Evolutionary conservation across 1,140 invertebrate genomes (phyloP).

Genomic region (Leptinotarsa defecta): DNA sequence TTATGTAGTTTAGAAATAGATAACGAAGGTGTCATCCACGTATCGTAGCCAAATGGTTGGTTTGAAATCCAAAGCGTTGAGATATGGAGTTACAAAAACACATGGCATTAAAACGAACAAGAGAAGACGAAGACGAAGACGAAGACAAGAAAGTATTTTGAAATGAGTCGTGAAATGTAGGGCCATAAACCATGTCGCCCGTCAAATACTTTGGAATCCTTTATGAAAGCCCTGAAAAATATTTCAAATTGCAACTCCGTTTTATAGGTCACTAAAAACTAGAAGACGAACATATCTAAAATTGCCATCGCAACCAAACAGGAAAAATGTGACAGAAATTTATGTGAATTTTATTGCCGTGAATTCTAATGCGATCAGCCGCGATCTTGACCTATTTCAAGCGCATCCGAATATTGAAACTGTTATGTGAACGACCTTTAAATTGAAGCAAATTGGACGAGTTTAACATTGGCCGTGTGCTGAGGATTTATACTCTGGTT

Average conservation of each 20-base stretch:
- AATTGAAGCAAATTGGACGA: constrained; percentile 29
- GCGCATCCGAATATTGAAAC: not conserved
- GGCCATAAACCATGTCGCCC: no score
- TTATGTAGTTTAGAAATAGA: no score
- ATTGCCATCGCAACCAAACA: not conserved
- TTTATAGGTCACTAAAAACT: not conserved
- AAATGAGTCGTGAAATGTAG: no score
- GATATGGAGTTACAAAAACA: no score
- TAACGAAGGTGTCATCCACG: no score
- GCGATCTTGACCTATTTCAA: constrained; percentile 38
- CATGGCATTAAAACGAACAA: no score
- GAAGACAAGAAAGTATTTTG: no score
- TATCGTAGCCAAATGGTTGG: no score
- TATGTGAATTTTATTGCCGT: constrained; percentile 18
- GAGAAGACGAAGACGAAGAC: no score
- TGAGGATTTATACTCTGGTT: not conserved
- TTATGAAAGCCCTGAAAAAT: not conserved
- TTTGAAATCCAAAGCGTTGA: no score
- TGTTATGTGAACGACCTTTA: constrained; percentile 34
- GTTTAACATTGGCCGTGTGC: constrained; percentile 23
- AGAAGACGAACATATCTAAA: not conserved
- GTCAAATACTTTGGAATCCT: no score
- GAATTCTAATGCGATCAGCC: not conserved
- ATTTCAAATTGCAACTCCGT: not conserved
- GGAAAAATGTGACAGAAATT: constrained; percentile 10